These are phyloP conservation scores for Autographa pulchrina DNA, from an alignment of 2,888 invertebrate species.

Conservation along the genomic window DNA sequence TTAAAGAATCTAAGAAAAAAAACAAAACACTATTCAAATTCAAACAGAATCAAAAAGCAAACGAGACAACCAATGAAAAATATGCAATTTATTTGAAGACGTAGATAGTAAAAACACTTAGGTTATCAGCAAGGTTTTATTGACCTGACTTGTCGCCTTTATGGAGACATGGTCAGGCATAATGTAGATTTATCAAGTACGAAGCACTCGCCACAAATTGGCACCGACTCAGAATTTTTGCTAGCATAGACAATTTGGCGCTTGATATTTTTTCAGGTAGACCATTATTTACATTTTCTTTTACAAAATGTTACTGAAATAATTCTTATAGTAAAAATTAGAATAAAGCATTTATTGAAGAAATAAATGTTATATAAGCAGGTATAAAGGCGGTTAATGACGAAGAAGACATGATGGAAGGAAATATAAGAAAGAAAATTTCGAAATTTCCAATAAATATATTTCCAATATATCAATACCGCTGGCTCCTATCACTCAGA, in stretches of 20 bases:
- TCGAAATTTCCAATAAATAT: background rate
- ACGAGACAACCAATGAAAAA: background rate
- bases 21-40: background rate
- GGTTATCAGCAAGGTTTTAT: conserved; percentile 6
- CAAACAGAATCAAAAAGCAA: background rate
- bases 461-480: conserved; percentile 48
- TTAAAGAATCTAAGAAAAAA: background rate
- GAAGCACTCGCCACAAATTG: conserved; percentile 52
- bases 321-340: background rate
- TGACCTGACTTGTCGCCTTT: conserved; percentile 11
- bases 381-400: background rate
- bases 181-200: conserved; percentile 55
- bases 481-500: conserved; percentile 57
- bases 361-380: background rate
- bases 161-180: conserved; percentile 43
- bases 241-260: conserved; percentile 35
- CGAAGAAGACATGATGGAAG: background rate
- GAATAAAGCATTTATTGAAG: background rate
- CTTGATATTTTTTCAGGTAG: conserved; percentile 28
- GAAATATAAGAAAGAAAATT: background rate
- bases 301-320: background rate
- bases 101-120: background rate
- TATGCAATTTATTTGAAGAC: background rate
- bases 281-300: background rate
- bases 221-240: conserved; percentile 50